Evolutionary conservation across 2,113 vertebrate genomes (phyloP), one percentile per base, ranked within the genome.

Genomic region (Suricata suricatta): DNA sequence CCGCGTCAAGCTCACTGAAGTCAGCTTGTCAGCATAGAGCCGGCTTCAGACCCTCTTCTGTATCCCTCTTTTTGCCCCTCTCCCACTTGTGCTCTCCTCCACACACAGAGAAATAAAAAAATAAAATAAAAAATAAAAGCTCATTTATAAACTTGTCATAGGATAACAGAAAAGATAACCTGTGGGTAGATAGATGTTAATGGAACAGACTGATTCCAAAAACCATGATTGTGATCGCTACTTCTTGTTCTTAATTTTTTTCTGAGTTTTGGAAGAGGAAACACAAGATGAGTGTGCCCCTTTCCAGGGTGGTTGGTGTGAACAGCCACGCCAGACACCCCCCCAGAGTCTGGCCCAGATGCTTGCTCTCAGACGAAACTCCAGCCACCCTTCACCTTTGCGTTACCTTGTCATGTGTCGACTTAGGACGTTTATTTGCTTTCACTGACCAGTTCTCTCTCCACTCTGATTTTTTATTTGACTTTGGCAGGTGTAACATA

Each of bases 381-480:
- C 60, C 68, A 35, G 54, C 31, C 33, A 74, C 3, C 0, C n/a
- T 38, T 77, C 82, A 3, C 88, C 84, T 80, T 72, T 13, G 81
- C 88, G 41, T 90, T 35, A 4, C 60, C 38, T 2, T 3, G 3
- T 88, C 52, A 35, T 88, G 68, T 41, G 47, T 96, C 69, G n/a
- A 3, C 54, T 16, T 17, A 25, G 50, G n/a, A 60, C 76, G 11
- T 66, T 88, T 86, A 29, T 93, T 81, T 96, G 60, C 82, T 87
- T 86, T 66, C 63, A 47, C 74, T 69, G 52, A 38, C 44, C 72
- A 50, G 76, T 47, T 88, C 87, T 35, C 38, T 86, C 74, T 95
- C 89, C 80, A 89, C 41, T 89, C 90, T 66, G 71, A 79, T 52
- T 88, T 96, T 87, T 52, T 41, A 54, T 89, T 94, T 96, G 93